Evolutionary conservation across 2,113 vertebrate species (phyloP).

Genomic region (Cygnus buccinator): DNA sequence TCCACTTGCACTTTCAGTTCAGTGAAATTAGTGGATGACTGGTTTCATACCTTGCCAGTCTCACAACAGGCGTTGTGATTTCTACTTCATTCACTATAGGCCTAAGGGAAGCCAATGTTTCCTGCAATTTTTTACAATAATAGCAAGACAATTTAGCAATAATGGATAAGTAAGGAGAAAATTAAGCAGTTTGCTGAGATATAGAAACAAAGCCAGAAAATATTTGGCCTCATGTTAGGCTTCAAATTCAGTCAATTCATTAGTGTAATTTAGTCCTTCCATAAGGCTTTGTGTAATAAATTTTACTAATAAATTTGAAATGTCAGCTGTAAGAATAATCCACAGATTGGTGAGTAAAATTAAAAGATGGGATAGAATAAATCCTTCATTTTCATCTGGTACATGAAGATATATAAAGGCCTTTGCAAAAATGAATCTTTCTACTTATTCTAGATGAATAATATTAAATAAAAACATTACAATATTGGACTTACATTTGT

Average conservation of each 20-base stretch:
- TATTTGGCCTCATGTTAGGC: conserved; percentile 76
- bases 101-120: conserved; percentile 73
- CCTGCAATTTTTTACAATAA: conserved; percentile 76
- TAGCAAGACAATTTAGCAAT: conserved; percentile 76
- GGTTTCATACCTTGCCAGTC: conserved; percentile 50
- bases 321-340: conserved; percentile 75
- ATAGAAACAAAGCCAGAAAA: conserved; percentile 77
- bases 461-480: conserved; percentile 40
- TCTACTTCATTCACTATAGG: conserved; percentile 21
- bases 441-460: conserved; percentile 55
- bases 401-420: conserved; percentile 63
- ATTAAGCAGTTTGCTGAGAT: conserved; percentile 77
- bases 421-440: conserved; percentile 62
- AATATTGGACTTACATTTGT: conserved; percentile 26
- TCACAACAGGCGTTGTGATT: conserved; percentile 48
- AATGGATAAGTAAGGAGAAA: conserved; percentile 79
- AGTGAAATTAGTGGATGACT: conserved; percentile 29
- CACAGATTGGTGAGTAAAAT: conserved; percentile 72
- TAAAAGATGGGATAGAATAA: conserved; percentile 71
- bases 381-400: conserved; percentile 69
- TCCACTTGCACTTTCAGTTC: conserved; percentile 13
- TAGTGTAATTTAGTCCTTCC: conserved; percentile 76
- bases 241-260: conserved; percentile 82
- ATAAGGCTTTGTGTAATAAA: conserved; percentile 75
- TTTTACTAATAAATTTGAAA: conserved; percentile 75